Evolutionary conservation across 2,888 invertebrate species (phyloP).

Genomic region (Ennomos fuscantarius): DNA sequence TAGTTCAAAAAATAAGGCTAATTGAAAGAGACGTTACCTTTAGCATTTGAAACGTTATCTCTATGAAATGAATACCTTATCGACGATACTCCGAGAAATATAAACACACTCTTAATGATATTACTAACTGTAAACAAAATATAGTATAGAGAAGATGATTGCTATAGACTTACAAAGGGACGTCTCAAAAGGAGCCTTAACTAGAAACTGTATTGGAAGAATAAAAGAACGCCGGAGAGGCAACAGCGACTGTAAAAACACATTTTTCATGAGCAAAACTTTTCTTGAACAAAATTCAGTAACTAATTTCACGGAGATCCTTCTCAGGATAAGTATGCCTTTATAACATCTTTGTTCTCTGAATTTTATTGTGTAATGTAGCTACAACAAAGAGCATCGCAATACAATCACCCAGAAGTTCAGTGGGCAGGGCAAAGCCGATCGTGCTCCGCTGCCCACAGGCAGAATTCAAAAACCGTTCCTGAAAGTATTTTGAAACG

Average conservation of each 20-base stretch:
- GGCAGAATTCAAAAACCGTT: conserved; percentile 43
- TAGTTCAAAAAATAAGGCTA: too few relatives aligned
- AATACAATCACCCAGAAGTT: conserved; percentile 34
- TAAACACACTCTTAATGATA: conserved; percentile 12
- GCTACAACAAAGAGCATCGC: conserved; percentile 33
- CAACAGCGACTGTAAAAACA: not conserved
- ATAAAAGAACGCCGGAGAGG: conserved; percentile 1
- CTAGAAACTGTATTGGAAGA: conserved; percentile 8
- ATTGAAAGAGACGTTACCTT: not conserved
- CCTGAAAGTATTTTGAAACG: conserved; percentile 30
- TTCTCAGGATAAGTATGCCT: conserved; percentile 30
- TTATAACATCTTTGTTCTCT: conserved; percentile 38
- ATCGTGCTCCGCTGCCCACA: conserved; percentile 25
- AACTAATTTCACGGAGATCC: conserved; percentile 42
- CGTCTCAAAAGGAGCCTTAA: conserved; percentile 12
- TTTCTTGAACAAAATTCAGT: conserved; percentile 33
- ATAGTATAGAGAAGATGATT: conserved; percentile 1
- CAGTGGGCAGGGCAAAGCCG: conserved; percentile 34
- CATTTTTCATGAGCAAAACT: conserved; percentile 31
- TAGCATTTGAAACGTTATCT: conserved; percentile 1
- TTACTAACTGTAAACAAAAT: conserved; percentile 11
- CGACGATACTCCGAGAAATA: conserved; percentile 9
- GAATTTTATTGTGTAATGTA: conserved; percentile 37
- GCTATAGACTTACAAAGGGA: conserved; percentile 5
- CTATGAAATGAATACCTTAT: conserved; percentile 15